Conservation (phyloP, 2,113 vertebrate genomes). For the Tylochromis polylepis region DNA sequence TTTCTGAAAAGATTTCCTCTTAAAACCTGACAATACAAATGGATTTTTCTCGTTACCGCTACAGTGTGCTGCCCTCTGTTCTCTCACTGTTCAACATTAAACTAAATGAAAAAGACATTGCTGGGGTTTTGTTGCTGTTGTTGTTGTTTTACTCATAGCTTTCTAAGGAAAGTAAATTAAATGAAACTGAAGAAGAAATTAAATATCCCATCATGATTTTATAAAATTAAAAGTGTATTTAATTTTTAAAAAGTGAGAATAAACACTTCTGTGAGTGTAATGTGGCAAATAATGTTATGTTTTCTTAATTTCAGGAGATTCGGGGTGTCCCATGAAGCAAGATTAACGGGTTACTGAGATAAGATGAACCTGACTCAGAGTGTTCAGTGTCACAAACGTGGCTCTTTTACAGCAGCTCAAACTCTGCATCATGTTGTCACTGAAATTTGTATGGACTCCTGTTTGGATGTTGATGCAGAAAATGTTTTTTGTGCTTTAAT, state of each 20-base stretch:
- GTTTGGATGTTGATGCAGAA: neutral
- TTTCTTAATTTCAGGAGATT: rapidly evolving
- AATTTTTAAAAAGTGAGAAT: rapidly evolving
- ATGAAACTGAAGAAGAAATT: no score
- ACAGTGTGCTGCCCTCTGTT: neutral
- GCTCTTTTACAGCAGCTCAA: no score
- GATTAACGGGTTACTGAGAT: neutral
- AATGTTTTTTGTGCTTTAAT: no score
- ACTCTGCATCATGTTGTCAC: neutral
- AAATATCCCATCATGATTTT: rapidly evolving
- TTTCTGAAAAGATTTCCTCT: neutral
- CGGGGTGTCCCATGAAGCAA: neutral
- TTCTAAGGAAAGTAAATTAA: neutral
- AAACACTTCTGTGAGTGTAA: rapidly evolving
- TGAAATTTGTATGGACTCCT: rapidly evolving
- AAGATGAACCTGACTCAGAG: rapidly evolving
- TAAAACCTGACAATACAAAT: neutral
- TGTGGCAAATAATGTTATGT: rapidly evolving
- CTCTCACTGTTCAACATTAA: no score
- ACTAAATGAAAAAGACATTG: no score
- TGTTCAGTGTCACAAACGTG: no score
- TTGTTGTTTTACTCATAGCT: rapidly evolving
- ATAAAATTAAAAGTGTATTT: neutral
- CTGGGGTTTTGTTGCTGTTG: no score
- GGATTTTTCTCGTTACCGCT: neutral